Base-by-base conservation (phyloP, 2,113 vertebrate species). In the Melozone crissalis region DNA sequence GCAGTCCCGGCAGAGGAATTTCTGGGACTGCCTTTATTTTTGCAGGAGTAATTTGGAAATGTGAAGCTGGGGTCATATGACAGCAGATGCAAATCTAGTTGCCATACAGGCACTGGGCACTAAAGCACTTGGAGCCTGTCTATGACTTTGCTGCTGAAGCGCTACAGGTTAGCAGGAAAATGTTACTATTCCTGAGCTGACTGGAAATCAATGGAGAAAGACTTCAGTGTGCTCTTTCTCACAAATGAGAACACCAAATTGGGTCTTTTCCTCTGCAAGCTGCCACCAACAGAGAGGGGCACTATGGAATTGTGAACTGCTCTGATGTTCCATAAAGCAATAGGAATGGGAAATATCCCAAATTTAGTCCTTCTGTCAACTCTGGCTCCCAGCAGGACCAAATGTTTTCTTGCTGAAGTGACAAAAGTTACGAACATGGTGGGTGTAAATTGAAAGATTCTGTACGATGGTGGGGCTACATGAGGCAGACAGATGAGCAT, bases 11-110 rank as follows among this genome's bases (percentile, higher is more conserved):
- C 69, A 87, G 55, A 93, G 73, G n/a, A 52, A 91, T 82, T 96
- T 86, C 71, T 95, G 52, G 47, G 59, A 68, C 75, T 84, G 79
- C 82, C 82, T 90, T 78, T 59, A 84, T 65, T 91, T 94, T 89
- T 80, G 63, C 33, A 91, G 33, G 52, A 76, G 41, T 63, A 61
- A 68, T 91, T 63, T 51, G 26, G 62, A 72, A 96, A 92, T 31
- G 39, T 33, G 65, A 92, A 91, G 30, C 66, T 65, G 51, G 39
- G 71, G 18, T 78, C 44, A 49, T 66, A 69, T 13, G n/a, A 77
- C 26, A 72, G 26, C 28, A 80, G 58, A 91, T 65, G 37, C 27
- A 84, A 84, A 93, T 58, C 61, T n/a, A 68, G 26, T 37, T 58
- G 54, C 54, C 74, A 84, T 82, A 67, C 20, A 62, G 46, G 39